Percentiles rank a stretch among this genome's conserved stretches.
These are phyloP conservation scores for Apteryx mantelli DNA, from an alignment of 2,113 vertebrate genomes.

Conservation along the genomic window DNA sequence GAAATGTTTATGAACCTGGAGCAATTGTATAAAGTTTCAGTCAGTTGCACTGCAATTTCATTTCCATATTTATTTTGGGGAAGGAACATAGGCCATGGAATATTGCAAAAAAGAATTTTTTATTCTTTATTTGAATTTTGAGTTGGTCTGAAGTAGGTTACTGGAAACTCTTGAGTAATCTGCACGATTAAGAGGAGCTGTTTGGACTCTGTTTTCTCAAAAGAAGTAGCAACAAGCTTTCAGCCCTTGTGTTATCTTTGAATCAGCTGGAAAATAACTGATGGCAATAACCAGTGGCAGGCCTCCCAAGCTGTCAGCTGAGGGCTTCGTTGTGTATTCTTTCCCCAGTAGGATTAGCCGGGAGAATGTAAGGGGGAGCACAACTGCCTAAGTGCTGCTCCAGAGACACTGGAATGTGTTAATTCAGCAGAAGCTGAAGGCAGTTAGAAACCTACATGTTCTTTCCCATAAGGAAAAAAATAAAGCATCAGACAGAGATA, in stretches of 20 bases:
- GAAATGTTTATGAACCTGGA: slow-evolving; percentile 67
- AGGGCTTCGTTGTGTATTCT: slow-evolving; percentile 23
- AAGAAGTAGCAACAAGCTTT: background rate
- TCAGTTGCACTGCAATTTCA: slow-evolving; percentile 41
- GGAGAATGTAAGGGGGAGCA: background rate
- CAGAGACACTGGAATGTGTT: slow-evolving; percentile 30
- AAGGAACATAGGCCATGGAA: background rate
- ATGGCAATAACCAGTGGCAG: slow-evolving; percentile 27
- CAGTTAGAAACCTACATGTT: background rate
- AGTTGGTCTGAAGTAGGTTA: background rate
- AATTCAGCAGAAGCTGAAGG: slow-evolving; percentile 61
- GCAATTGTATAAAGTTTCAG: slow-evolving; percentile 55
- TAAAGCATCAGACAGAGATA: background rate
- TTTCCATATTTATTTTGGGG: slow-evolving; percentile 52
- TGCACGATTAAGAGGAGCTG: background rate
- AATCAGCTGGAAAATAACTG: slow-evolving; percentile 34
- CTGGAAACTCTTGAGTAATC: background rate
- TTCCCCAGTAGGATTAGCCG: slow-evolving; percentile 17
- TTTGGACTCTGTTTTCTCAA: background rate
- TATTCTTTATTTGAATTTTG: background rate
- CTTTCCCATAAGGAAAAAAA: background rate
- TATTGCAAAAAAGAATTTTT: background rate
- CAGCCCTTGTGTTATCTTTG: slow-evolving; percentile 2
- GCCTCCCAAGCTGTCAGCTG: slow-evolving; percentile 5
- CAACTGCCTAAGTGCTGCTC: slow-evolving; percentile 19